phyloP scores from a whole-genome alignment of 2,113 vertebrate species.

The Xiphophorus maculatus region DNA sequence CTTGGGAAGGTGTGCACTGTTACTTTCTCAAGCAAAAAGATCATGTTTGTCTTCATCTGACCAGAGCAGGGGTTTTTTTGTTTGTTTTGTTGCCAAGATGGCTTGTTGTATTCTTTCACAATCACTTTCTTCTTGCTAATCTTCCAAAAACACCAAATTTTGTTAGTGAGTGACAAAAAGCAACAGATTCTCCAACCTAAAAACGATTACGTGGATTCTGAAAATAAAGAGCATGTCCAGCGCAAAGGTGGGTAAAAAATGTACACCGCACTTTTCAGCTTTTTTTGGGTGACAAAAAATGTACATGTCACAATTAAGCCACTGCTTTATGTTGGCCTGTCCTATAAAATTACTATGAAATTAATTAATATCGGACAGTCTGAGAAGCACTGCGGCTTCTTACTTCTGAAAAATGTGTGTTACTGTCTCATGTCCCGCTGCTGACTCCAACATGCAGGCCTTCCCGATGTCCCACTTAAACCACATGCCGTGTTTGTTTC shows the following conservation, averaged over 20 bases:
- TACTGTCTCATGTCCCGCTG: background rate
- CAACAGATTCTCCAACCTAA: background rate
- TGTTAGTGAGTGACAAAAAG: background rate
- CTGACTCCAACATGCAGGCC: conserved; percentile 5
- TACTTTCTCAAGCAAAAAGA: no score
- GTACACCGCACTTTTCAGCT: no score
- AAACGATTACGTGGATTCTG: no score
- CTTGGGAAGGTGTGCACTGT: no score
- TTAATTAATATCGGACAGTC: background rate
- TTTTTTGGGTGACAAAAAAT: no score
- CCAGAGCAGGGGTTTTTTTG: no score
- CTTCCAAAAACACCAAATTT: background rate
- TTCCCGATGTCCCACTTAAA: conserved; percentile 1
- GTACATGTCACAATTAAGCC: no score
- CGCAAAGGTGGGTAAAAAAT: no score
- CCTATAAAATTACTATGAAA: background rate
- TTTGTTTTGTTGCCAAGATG: no score
- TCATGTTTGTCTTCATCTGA: no score
- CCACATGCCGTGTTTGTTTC: background rate
- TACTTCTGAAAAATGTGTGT: background rate
- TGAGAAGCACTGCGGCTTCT: background rate
- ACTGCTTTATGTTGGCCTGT: background rate
- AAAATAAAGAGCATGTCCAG: no score
- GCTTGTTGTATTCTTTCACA: no score
- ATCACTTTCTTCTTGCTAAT: background rate